Conservation (phyloP, 2,797 vertebrate genomes). For the Takifugu rubripes region DNA sequence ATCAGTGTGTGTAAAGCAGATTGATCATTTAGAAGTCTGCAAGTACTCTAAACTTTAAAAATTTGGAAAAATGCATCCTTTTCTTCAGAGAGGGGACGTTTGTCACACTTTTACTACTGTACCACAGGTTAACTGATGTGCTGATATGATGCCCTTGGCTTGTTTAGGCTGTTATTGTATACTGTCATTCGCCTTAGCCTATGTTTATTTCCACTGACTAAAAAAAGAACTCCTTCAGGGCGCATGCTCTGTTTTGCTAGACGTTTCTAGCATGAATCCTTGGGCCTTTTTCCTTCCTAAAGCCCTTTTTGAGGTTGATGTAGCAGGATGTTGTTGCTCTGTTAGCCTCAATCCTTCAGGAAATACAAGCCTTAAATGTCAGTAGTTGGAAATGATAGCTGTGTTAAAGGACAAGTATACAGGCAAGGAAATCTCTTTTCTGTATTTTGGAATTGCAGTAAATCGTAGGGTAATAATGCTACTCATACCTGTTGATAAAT, state of each 20-base stretch:
- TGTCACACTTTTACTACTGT: conserved; percentile 37
- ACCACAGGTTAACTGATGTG: conserved; percentile 75
- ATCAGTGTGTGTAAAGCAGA: conserved; percentile 42
- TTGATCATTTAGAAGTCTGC: conserved; percentile 80
- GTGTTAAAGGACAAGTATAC: conserved; percentile 19
- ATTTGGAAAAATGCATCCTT: too few relatives aligned
- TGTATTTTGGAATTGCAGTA: conserved; percentile 4
- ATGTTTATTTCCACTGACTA: conserved; percentile 46
- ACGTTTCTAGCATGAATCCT: conserved; percentile 28
- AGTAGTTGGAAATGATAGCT: conserved; percentile 66
- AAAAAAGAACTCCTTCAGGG: conserved; percentile 8
- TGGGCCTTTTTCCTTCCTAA: conserved; percentile 14
- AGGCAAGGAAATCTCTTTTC: conserved; percentile 5
- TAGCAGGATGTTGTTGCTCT: conserved; percentile 32
- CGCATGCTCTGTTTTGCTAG: conserved; percentile 33
- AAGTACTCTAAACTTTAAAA: conserved; percentile 64
- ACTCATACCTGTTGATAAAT: conserved; percentile 30
- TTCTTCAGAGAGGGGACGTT: too few relatives aligned
- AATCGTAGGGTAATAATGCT: conserved; percentile 15
- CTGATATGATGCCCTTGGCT: conserved; percentile 65
- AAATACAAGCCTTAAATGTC: conserved; percentile 91
- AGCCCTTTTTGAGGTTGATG: conserved; percentile 28
- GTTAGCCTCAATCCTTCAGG: conserved; percentile 70
- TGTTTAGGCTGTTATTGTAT: conserved; percentile 28
- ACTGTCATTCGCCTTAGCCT: conserved; percentile 36